Evolutionary conservation across 2,888 invertebrate species (phyloP), one percentile per base, ranked within the genome.

Genomic region (Neuroscelio doddi): DNA sequence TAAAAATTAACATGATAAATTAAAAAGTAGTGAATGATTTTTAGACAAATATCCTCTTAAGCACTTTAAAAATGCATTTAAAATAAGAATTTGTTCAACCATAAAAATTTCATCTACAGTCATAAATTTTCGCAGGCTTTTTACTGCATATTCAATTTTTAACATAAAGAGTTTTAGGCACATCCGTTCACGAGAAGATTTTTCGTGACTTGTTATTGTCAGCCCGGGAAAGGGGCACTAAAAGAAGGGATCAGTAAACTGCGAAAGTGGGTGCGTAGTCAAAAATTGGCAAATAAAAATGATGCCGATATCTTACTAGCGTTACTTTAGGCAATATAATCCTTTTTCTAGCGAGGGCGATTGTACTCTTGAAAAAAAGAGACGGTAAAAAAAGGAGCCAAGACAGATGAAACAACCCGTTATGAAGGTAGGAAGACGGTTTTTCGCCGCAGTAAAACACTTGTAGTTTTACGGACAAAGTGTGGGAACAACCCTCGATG

Each of bases 221-320:
- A 9, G 30, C n/a, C 30, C 30, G 10, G 9, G 10, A 30, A 30
- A 30, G 14, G 14, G 14, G 34, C 5, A 7, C 34, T 10, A 16
- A 39, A 49, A 53, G n/a, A 56, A 56, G 34, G 42, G 49, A 9
- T 14, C 12, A 12, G 14, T 30, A 9, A 9, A 9, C 44, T 45
- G 58, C 64, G 39, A 64, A 64, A 57, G 46, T 46, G 14, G 27
- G 57, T 51, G 27, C 32, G 44, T 47, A 47, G 64, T 57, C 26
- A 42, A 45, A 58, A 64, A 58, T 64, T 64, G 58, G 64, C 64
- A 58, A 64, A 64, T 53, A 64, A 64, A 64, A 50, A 58, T 64
- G 49, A 53, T 49, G 34, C 38, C 44, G 17, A 47, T 53, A n/a
- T n/a, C 30, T 9, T 12, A 14, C 34, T 12, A 14, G 34, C 34